A percentile compares a stretch with the other conserved stretches of the same genome.
Evolutionary conservation across 2,888 invertebrate species (phyloP).

Genomic region (Shargacucullia verbasci): DNA sequence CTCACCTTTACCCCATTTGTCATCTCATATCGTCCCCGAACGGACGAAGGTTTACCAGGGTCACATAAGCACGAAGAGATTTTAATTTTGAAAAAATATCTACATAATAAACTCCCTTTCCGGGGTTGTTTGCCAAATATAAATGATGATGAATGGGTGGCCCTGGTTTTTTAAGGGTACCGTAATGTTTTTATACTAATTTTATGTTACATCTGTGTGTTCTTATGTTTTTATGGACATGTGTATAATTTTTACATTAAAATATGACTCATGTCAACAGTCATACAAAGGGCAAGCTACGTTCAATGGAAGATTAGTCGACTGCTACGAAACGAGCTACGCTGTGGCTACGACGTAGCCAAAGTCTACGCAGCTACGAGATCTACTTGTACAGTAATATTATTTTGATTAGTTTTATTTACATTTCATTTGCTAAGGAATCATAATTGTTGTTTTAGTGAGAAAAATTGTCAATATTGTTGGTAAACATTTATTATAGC

Average conservation of each 20-base stretch:
- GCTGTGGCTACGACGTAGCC: too few species aligned
- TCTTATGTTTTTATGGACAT: neutral
- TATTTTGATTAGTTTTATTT: too few species aligned
- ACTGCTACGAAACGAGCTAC: too few species aligned
- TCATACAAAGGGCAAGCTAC: too few species aligned
- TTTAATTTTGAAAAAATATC: constrained; percentile 43
- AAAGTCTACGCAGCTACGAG: too few species aligned
- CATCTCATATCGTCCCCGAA: constrained; percentile 40
- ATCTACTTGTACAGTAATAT: too few species aligned
- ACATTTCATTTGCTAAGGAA: too few species aligned
- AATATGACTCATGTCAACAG: neutral
- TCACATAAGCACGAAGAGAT: constrained; percentile 30
- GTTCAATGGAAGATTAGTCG: too few species aligned
- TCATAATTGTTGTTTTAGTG: too few species aligned
- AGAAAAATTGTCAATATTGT: too few species aligned
- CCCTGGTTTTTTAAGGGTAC: constrained; percentile 29
- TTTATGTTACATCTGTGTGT: constrained; percentile 7
- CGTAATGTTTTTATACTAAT: constrained; percentile 17
- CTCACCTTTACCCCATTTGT: constrained; percentile 44
- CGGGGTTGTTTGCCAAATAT: constrained; percentile 46
- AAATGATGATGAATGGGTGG: constrained; percentile 43
- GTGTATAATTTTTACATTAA: neutral
- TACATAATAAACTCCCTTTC: constrained; percentile 34
- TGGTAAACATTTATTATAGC: too few species aligned
- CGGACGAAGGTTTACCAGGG: constrained; percentile 40